phyloP scores from a whole-genome alignment of 2,888 invertebrate genomes.

The Standfussiana lucernea region DNA sequence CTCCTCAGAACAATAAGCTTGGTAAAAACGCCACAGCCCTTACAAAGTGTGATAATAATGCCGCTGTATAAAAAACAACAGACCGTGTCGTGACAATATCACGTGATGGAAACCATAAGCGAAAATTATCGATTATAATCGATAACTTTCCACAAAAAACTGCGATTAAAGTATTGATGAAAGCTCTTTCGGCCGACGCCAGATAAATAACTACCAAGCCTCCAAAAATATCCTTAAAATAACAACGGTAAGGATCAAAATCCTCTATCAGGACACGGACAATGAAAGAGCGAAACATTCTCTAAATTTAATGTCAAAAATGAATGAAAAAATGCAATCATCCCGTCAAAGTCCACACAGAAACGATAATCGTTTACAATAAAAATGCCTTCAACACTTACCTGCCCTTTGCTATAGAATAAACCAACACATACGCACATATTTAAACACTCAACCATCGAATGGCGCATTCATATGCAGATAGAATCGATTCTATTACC shows the following conservation, averaged over 20 bases:
- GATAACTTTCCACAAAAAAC: slow-evolving; percentile 62
- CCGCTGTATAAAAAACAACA: slow-evolving; percentile 24
- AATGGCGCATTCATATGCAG: slow-evolving; percentile 50
- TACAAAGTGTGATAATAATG: slow-evolving; percentile 11
- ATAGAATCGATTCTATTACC: slow-evolving; percentile 46
- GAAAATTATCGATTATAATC: slow-evolving; percentile 62
- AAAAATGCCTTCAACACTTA: slow-evolving; percentile 56
- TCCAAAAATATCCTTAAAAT: slow-evolving; percentile 15
- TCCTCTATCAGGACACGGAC: slow-evolving; percentile 23
- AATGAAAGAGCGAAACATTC: slow-evolving; percentile 48
- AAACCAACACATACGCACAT: slow-evolving; percentile 19
- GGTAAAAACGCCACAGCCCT: slow-evolving; percentile 10
- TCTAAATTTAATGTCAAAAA: slow-evolving; percentile 61
- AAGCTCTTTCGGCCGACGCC: slow-evolving; percentile 44
- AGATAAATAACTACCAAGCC: background rate
- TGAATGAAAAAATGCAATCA: slow-evolving; percentile 60
- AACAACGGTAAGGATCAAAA: slow-evolving; percentile 19
- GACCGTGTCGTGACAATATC: slow-evolving; percentile 32
- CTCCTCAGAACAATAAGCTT: slow-evolving; percentile 31
- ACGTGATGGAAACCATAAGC: slow-evolving; percentile 55
- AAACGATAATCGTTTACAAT: slow-evolving; percentile 54
- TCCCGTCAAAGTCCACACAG: slow-evolving; percentile 49
- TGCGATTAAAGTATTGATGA: slow-evolving; percentile 54
- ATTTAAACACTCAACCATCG: slow-evolving; percentile 5
- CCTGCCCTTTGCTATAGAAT: slow-evolving; percentile 8